These are phyloP conservation scores for Penaeus chinensis DNA, from an alignment of 1,140 invertebrate species.

Conservation along the genomic window DNA sequence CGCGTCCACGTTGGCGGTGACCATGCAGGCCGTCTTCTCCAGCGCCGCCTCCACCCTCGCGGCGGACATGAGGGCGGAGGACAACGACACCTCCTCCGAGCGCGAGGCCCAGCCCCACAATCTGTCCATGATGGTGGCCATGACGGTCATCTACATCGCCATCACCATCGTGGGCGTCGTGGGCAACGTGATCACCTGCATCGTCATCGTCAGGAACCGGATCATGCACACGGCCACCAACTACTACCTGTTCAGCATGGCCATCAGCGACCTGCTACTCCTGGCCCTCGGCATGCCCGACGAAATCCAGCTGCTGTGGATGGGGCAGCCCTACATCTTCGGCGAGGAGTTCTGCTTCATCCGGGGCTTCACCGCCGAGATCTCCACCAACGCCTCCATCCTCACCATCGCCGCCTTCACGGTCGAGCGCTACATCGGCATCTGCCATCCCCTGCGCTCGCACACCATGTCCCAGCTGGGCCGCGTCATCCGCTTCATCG, in stretches of 20 bases:
- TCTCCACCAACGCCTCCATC: conserved; percentile 92
- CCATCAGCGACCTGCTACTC: conserved; percentile 73
- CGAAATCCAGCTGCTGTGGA: conserved; percentile 90
- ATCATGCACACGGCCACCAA: conserved; percentile 78
- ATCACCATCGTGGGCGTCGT: conserved; percentile 71
- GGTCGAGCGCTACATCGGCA: conserved; percentile 92
- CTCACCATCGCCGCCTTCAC: conserved; percentile 94
- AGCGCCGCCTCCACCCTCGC: neutral
- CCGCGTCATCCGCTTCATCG: conserved; percentile 74
- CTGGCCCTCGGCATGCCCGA: conserved; percentile 77
- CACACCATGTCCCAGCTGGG: conserved; percentile 74
- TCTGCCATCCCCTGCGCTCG: conserved; percentile 90
- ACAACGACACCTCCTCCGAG: neutral
- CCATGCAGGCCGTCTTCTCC: no score
- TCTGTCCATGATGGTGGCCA: conserved; percentile 56
- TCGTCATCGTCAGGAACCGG: conserved; percentile 73
- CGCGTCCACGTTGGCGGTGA: no score
- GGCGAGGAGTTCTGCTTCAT: conserved; percentile 87
- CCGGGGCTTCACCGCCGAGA: conserved; percentile 86
- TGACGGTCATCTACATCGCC: conserved; percentile 64
- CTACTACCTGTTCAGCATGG: conserved; percentile 88
- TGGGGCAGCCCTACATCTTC: conserved; percentile 87
- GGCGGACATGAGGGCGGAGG: neutral
- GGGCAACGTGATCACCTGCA: conserved; percentile 74
- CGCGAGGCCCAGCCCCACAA: neutral